Evolutionary conservation across 2,888 invertebrate genomes (phyloP).

Genomic region (Sclerodermus sp.): DNA sequence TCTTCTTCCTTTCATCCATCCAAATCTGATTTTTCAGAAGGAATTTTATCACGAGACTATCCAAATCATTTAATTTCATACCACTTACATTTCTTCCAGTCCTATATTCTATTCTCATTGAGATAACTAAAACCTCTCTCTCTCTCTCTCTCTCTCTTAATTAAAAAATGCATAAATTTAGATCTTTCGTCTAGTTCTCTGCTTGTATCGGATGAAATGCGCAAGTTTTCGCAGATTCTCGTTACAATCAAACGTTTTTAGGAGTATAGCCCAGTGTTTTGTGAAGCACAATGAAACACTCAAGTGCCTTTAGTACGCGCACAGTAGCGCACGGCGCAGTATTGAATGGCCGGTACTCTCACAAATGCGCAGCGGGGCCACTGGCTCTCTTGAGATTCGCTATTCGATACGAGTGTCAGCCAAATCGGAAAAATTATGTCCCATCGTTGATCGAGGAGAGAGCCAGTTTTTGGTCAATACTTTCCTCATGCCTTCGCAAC

Average conservation of each 20-base stretch:
- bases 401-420: conserved; percentile 48
- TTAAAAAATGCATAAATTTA: too few species aligned
- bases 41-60: too few species aligned
- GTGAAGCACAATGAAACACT: conserved; percentile 39
- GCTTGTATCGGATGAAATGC: too few species aligned
- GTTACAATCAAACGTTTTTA: conserved; percentile 37
- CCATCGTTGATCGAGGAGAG: not conserved
- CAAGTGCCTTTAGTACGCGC: conserved; percentile 47
- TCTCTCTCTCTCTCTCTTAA: too few species aligned
- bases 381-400: conserved; percentile 47
- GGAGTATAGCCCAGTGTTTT: conserved; percentile 22
- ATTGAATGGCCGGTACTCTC: conserved; percentile 43
- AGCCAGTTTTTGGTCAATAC: conserved; percentile 30
- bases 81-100: too few species aligned
- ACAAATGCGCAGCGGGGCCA: conserved; percentile 56
- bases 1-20: too few species aligned
- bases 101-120: too few species aligned
- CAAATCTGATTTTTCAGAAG: too few species aligned
- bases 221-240: conserved; percentile 23
- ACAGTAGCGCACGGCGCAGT: conserved; percentile 33
- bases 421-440: conserved; percentile 39
- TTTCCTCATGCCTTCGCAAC: conserved; percentile 23
- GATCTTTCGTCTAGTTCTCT: too few species aligned
- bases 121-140: too few species aligned
- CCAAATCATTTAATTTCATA: too few species aligned